These are phyloP conservation scores for Perca fluviatilis DNA, from an alignment of 2,113 vertebrate species.

Conservation along the genomic window DNA sequence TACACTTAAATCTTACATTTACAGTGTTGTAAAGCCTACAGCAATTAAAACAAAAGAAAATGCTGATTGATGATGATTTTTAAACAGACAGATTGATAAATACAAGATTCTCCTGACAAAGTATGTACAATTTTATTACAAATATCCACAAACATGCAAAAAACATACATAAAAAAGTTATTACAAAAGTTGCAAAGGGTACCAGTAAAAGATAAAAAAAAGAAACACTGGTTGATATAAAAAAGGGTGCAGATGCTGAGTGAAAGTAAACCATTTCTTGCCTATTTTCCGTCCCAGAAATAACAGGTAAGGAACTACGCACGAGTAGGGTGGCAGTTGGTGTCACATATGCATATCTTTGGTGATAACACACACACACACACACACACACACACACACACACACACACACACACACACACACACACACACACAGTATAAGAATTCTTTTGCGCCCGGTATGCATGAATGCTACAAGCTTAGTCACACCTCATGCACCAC, in stretches of 20 bases:
- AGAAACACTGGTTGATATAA: conserved; percentile 37
- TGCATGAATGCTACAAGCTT: conserved; percentile 71
- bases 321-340: conserved; percentile 40
- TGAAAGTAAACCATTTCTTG: conserved; percentile 26
- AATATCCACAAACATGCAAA: conserved; percentile 81
- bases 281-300: conserved; percentile 22
- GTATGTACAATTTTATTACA: conserved; percentile 86
- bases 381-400: conserved; percentile 33
- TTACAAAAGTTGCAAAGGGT: conserved; percentile 63
- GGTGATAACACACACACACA: conserved; percentile 35
- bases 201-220: conserved; percentile 41
- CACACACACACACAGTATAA: conserved; percentile 12
- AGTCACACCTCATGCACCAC: conserved; percentile 74
- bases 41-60: not conserved
- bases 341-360: conserved; percentile 58
- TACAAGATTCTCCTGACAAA: conserved; percentile 49
- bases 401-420: not conserved
- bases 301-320: conserved; percentile 62
- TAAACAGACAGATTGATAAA: conserved; percentile 36
- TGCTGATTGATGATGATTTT: not conserved
- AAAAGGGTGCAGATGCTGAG: conserved; percentile 39
- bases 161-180: conserved; percentile 60
- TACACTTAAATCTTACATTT: not conserved
- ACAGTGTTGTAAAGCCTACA: not conserved
- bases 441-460: conserved; percentile 28